A percentile compares a stretch with the other conserved stretches of the same genome.
Conservation (phyloP, 2,888 invertebrate species). For the Meloe dianella region DNA sequence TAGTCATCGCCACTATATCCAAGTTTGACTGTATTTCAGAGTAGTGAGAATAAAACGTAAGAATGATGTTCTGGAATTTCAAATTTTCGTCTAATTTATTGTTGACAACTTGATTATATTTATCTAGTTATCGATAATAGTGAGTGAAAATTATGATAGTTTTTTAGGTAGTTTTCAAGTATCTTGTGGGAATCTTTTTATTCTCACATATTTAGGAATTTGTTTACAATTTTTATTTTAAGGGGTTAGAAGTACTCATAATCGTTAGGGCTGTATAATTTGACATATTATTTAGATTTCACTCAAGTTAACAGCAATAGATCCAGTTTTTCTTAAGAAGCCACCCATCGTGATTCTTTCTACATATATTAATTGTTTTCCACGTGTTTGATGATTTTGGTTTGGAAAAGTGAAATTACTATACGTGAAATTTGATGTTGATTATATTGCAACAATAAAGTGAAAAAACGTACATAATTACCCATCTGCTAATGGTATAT, state of each 20-base stretch:
- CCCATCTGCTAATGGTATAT: not conserved
- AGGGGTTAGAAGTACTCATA: not conserved
- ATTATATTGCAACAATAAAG: not conserved
- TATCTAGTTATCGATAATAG: too few species aligned
- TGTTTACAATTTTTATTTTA: not conserved
- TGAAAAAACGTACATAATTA: not conserved
- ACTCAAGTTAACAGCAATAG: not conserved
- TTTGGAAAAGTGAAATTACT: too few species aligned
- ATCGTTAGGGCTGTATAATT: not conserved
- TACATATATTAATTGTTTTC: not conserved
- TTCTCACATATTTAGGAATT: not conserved
- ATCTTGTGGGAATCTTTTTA: constrained; percentile 3
- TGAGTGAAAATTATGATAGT: too few species aligned
- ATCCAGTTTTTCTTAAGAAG: not conserved
- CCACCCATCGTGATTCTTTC: not conserved
- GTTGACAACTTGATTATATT: too few species aligned
- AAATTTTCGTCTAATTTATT: not conserved
- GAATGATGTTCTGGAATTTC: not conserved
- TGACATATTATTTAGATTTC: not conserved
- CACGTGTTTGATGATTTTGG: not conserved
- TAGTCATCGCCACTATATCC: too few species aligned
- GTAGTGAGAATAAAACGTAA: too few species aligned
- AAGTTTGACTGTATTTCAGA: too few species aligned
- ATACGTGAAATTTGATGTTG: not conserved
- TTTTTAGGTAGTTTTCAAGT: too few species aligned